Evolutionary conservation across 2,797 vertebrate species (phyloP).

Genomic region (Philypnodon macrostomus): DNA sequence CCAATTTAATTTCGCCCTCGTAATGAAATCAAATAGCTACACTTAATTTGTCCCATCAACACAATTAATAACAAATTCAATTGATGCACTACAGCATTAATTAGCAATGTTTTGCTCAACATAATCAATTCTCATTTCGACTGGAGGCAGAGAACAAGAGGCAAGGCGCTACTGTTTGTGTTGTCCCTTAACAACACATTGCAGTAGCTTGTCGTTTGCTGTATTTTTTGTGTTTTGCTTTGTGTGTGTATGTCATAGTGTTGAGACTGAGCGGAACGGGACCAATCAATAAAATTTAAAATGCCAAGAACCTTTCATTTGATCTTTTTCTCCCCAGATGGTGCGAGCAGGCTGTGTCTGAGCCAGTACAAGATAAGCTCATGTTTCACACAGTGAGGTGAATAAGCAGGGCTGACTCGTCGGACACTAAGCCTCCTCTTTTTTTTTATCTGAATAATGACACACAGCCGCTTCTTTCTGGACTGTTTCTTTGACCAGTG

Average conservation of each 20-base stretch:
- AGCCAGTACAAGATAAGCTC: constrained; percentile 63
- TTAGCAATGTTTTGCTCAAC: constrained; percentile 68
- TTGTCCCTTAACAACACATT: constrained; percentile 49
- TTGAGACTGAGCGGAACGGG: constrained; percentile 52
- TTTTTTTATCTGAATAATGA: constrained; percentile 51
- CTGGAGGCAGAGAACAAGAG: constrained; percentile 45
- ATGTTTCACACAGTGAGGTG: constrained; percentile 55
- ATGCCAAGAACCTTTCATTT: constrained; percentile 71
- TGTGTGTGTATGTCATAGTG: constrained; percentile 45
- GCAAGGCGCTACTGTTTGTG: constrained; percentile 47
- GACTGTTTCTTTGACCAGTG: constrained; percentile 35
- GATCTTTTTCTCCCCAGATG: constrained; percentile 59
- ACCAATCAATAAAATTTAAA: constrained; percentile 73
- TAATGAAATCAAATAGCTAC: constrained; percentile 74
- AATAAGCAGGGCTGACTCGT: constrained; percentile 54
- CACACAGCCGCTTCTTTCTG: constrained; percentile 41
- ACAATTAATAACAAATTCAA: constrained; percentile 73
- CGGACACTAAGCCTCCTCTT: constrained; percentile 34
- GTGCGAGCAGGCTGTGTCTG: constrained; percentile 44
- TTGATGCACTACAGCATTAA: constrained; percentile 71
- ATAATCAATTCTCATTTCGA: constrained; percentile 74
- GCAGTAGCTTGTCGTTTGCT: constrained; percentile 36
- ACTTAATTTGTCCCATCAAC: constrained; percentile 77
- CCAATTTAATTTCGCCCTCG: constrained; percentile 65
- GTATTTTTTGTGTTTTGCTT: constrained; percentile 52